Evolutionary conservation across 2,888 invertebrate species (phyloP), one percentile per base, ranked within the genome.

Genomic region (Acanthopleura granulata): DNA sequence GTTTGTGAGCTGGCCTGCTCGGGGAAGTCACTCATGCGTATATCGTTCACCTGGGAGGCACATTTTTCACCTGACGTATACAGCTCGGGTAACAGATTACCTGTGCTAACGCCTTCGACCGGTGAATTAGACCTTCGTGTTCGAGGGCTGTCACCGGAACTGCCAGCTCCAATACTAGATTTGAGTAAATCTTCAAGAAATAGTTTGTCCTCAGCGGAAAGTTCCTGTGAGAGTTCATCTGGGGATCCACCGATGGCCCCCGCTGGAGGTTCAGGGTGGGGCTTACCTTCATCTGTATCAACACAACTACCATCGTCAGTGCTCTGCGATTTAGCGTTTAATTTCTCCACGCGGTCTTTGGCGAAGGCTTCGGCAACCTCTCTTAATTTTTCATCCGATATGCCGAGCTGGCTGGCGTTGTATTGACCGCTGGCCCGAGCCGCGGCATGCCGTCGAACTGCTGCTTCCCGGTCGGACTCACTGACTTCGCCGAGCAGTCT

Each of bases 401-500:
- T 72, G 29, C 66, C 66, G 1, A 27, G 29, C 16, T 27, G 22
- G 6, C 27, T 22, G 22, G 29, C 3, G 66, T 1, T 66, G 22
- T 22, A 27, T 27, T 66, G 66, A 27, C 66, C 66, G 29, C 25
- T 66, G 18, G 66, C 29, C 66, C 29, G 22, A 6, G 66, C 22
- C 29, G 27, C 15, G 25, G 29, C 29, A 27, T 66, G 29, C 16
- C 66, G n/a, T 49, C 72, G 30, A 1, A 50, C 15, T 22, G 72
- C 49, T 40, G n/a, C 40, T 50, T 72, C 50, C 6, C 61, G 61
- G 15, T 83, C 83, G 0, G 80, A 77, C 29, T 82, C 83, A n/a
- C 81, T 81, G 62, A 82, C 80, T 49, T 87, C 86, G 62, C 84
- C 83, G 62, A 89, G 74, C 11, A 89, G 77, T 49, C 87, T 76